Percentiles rank a stretch among this genome's conserved stretches.
phyloP scores from a whole-genome alignment of 2,797 vertebrate genomes.

The Pipistrellus pygmaeus region DNA sequence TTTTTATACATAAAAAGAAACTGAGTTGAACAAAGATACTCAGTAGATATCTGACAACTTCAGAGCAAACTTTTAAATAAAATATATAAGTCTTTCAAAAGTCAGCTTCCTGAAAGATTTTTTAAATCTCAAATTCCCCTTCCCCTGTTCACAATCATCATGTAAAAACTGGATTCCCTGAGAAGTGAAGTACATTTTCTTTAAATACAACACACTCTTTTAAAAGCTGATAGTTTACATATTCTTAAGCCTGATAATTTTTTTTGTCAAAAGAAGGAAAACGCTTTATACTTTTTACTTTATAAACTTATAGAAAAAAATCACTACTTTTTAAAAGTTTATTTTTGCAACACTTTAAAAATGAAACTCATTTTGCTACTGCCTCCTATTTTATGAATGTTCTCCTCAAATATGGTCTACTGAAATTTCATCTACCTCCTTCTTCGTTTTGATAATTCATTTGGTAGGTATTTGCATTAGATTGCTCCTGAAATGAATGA shows the following conservation, averaged over 20 bases:
- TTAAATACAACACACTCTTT: neutral
- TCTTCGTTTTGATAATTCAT: neutral
- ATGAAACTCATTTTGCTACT: neutral
- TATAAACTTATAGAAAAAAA: neutral
- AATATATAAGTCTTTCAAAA: slow-evolving; percentile 28
- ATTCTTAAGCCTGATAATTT: slow-evolving; percentile 41
- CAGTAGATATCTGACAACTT: neutral
- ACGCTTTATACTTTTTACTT: neutral
- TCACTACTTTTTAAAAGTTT: neutral
- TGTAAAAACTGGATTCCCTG: neutral
- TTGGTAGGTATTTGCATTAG: slow-evolving; percentile 28
- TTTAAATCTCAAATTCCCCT: neutral
- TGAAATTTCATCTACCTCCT: slow-evolving; percentile 3
- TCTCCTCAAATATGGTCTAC: neutral
- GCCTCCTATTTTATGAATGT: neutral
- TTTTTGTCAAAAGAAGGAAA: neutral
- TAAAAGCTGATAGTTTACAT: neutral
- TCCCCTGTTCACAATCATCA: neutral
- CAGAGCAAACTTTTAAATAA: slow-evolving; percentile 27
- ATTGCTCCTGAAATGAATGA: neutral
- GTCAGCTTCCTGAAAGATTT: neutral
- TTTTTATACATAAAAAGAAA: slow-evolving; percentile 39
- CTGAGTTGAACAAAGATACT: neutral
- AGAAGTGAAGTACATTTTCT: slow-evolving; percentile 13
- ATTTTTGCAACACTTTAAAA: neutral